Evolutionary conservation across 30 jellyfish, hydroid and myxozoan species (phyloP).

Genomic region (Rhopilema esculentum): DNA sequence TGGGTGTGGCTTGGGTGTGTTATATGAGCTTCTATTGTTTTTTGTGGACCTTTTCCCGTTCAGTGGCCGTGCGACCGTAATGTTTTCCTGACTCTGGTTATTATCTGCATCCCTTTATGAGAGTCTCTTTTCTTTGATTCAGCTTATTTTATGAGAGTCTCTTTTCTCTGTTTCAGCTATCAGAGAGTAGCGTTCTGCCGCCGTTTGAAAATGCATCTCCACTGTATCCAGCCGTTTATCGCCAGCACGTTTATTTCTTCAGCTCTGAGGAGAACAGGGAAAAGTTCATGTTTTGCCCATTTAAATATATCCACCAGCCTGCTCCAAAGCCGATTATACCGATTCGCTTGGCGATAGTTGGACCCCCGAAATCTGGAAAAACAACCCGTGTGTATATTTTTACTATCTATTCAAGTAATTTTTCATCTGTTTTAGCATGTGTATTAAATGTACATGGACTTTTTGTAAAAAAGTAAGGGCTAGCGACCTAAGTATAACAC

Average conservation of each 20-base stretch:
- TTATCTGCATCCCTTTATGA: too few relatives aligned
- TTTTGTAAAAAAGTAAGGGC: too few relatives aligned
- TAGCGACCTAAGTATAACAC: too few relatives aligned
- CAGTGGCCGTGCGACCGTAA: too few relatives aligned
- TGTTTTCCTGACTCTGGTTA: too few relatives aligned
- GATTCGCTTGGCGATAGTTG: constrained; percentile 78
- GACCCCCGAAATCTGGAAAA: constrained; percentile 99
- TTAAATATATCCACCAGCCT: constrained; percentile 70
- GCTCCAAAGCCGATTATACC: constrained; percentile 94
- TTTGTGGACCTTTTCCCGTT: too few relatives aligned
- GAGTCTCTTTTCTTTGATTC: too few relatives aligned
- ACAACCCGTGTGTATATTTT: constrained; percentile 80
- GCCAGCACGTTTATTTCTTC: constrained; percentile 86
- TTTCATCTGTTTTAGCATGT: too few relatives aligned
- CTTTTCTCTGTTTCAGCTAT: constrained; percentile 51
- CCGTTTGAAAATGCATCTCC: constrained; percentile 56
- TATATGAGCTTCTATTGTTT: too few relatives aligned
- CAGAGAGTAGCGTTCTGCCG: constrained; percentile 81
- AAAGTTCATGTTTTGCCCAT: constrained; percentile 81
- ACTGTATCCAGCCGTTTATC: constrained; percentile 82
- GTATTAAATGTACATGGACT: too few relatives aligned
- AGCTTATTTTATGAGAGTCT: not conserved
- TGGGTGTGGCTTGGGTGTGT: too few relatives aligned
- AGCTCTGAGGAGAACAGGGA: constrained; percentile 82
- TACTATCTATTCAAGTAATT: too few relatives aligned